Conservation (phyloP, 1,140 invertebrate species). For the Aphaenogaster ashmeadi region DNA sequence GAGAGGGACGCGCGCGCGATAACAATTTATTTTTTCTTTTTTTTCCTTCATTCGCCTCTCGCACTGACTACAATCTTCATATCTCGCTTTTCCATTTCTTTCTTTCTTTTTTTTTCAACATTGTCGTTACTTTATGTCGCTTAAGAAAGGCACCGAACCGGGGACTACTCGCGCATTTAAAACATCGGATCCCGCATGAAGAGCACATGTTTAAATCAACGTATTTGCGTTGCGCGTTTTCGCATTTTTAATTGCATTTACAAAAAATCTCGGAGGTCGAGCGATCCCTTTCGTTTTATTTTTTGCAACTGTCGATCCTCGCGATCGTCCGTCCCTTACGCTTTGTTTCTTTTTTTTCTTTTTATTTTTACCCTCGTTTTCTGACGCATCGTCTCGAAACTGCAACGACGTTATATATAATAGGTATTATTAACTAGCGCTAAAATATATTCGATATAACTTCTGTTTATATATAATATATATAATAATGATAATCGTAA, state of each 20-base stretch:
- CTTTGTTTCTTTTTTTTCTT: slow-evolving; percentile 29
- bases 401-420: slow-evolving; percentile 85
- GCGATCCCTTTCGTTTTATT: slow-evolving; percentile 7
- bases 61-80: slow-evolving; percentile 53
- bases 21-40: slow-evolving; percentile 72
- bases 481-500: slow-evolving; percentile 83
- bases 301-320: slow-evolving; percentile 26
- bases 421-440: slow-evolving; percentile 86
- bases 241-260: slow-evolving; percentile 73
- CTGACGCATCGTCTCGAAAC: slow-evolving; percentile 82
- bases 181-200: slow-evolving; percentile 81
- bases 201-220: slow-evolving; percentile 79
- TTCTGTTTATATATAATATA: slow-evolving; percentile 84
- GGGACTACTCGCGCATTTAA: slow-evolving; percentile 81
- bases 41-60: slow-evolving; percentile 47
- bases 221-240: slow-evolving; percentile 49
- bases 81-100: slow-evolving; percentile 57
- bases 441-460: slow-evolving; percentile 87
- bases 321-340: background rate
- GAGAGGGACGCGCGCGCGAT: slow-evolving; percentile 67
- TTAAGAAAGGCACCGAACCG: slow-evolving; percentile 87
- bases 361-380: slow-evolving; percentile 76
- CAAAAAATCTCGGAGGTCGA: slow-evolving; percentile 78
- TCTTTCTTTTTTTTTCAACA: slow-evolving; percentile 68
- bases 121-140: slow-evolving; percentile 79